phyloP scores from a whole-genome alignment of 2,797 vertebrate genomes.

The Tenualosa thibaudeaui region DNA sequence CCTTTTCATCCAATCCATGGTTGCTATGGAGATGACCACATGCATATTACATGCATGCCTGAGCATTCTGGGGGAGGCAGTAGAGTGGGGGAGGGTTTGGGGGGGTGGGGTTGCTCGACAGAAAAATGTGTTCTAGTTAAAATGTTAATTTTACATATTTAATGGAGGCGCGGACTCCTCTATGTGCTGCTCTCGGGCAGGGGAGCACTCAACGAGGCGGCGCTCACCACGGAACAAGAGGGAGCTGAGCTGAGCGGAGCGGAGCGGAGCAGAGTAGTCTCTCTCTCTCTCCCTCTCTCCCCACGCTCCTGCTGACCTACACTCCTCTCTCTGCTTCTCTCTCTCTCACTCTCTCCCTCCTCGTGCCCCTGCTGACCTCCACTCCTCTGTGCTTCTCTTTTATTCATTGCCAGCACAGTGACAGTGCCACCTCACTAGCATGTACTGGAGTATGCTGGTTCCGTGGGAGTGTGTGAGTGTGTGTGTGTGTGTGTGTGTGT shows the following conservation, averaged over 20 bases:
- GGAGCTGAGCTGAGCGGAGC: background rate
- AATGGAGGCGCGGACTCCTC: constrained; percentile 70
- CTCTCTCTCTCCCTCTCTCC: background rate
- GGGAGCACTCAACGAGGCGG: background rate
- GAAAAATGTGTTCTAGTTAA: constrained; percentile 75
- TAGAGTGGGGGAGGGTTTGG: constrained; percentile 11
- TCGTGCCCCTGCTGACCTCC: background rate
- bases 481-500: background rate
- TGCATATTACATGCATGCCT: constrained; percentile 87
- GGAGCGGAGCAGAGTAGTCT: too few relatives aligned
- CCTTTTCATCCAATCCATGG: constrained; percentile 70
- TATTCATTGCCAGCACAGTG: constrained; percentile 4
- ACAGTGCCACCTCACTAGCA: background rate
- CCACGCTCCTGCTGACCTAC: background rate
- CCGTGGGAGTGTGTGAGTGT: background rate
- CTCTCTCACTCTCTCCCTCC: background rate
- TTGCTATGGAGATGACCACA: constrained; percentile 88
- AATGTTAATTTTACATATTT: constrained; percentile 83
- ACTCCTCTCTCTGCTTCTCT: background rate
- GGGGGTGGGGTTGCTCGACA: constrained; percentile 65
- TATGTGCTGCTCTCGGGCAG: constrained; percentile 54
- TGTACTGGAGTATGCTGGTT: background rate
- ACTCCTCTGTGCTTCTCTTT: background rate
- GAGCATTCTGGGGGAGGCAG: constrained; percentile 65
- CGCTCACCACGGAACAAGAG: background rate